Conservation (phyloP, 1,140 invertebrate genomes). For the Campodea augens region DNA sequence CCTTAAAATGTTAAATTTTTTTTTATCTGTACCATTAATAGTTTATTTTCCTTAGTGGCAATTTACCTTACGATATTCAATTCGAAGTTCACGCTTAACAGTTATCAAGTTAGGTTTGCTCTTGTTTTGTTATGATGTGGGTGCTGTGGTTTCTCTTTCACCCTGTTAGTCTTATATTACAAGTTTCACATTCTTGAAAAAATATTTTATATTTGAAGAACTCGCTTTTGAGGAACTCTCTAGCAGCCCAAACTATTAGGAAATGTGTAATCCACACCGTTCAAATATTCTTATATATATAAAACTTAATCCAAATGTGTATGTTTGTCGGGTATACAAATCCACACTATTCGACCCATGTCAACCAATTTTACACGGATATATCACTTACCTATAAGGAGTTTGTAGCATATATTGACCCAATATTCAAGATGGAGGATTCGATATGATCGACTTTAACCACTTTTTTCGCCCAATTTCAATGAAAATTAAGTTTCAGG, state of each 20-base stretch:
- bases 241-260: too few relatives aligned
- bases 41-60: too few relatives aligned
- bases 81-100: not conserved
- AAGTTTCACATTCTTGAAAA: not conserved
- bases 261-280: not conserved
- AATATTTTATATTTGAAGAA: not conserved
- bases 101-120: not conserved
- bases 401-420: too few relatives aligned
- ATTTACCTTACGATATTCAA: too few relatives aligned
- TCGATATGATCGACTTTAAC: too few relatives aligned
- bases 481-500: too few relatives aligned
- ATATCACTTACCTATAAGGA: too few relatives aligned
- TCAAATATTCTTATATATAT: not conserved
- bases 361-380: not conserved
- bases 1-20: too few relatives aligned
- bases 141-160: not conserved
- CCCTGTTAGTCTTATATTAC: not conserved
- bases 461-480: too few relatives aligned
- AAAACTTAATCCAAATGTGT: not conserved
- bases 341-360: not conserved
- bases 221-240: slow-evolving; percentile 5
- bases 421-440: too few relatives aligned
- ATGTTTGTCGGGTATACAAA: slow-evolving; percentile 1
- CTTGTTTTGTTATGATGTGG: not conserved
- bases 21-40: not conserved